Conservation (phyloP, 2,888 invertebrate species). For the Mimas tiliae region DNA sequence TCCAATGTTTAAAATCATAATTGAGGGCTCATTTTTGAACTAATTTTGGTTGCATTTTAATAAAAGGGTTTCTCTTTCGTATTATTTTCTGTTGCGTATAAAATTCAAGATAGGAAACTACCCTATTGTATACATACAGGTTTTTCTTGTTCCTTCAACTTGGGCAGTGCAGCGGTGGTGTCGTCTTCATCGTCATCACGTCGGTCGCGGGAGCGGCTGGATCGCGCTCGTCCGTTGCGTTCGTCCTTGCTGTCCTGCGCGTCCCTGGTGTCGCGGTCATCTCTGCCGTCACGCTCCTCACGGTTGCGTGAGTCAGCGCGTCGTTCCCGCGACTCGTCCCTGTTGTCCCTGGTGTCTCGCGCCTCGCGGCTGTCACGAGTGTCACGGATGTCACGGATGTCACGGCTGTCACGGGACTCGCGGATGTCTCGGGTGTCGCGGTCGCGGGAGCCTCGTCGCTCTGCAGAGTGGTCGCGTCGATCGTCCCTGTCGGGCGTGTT, state of each 20-base stretch:
- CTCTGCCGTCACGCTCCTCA: slow-evolving; percentile 30
- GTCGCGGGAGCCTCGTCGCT: slow-evolving; percentile 36
- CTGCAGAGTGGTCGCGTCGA: slow-evolving; percentile 44
- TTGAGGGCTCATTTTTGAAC: too few species aligned
- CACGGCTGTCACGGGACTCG: slow-evolving; percentile 28
- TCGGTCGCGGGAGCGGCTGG: slow-evolving; percentile 64
- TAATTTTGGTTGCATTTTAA: too few species aligned
- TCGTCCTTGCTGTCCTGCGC: slow-evolving; percentile 40
- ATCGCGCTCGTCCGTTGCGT: slow-evolving; percentile 61
- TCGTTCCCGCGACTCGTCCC: slow-evolving; percentile 64
- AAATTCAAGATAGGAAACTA: too few species aligned
- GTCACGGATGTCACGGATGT: slow-evolving; percentile 29
- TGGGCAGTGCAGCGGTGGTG: slow-evolving; percentile 83
- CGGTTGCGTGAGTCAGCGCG: slow-evolving; percentile 54
- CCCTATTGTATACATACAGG: slow-evolving; percentile 88
- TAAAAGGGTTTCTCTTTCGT: too few species aligned
- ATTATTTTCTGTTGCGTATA: too few species aligned
- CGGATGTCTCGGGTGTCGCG: slow-evolving; percentile 34
- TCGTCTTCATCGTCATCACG: slow-evolving; percentile 56
- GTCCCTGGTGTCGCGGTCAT: slow-evolving; percentile 32
- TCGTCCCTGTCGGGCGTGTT: slow-evolving; percentile 36
- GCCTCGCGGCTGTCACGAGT: slow-evolving; percentile 40
- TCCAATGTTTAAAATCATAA: too few species aligned
- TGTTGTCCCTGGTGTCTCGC: slow-evolving; percentile 60
- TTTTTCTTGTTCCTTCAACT: slow-evolving; percentile 89